Base-by-base conservation (phyloP, 2,113 vertebrate species). In the Callocephalon fimbriatum region DNA sequence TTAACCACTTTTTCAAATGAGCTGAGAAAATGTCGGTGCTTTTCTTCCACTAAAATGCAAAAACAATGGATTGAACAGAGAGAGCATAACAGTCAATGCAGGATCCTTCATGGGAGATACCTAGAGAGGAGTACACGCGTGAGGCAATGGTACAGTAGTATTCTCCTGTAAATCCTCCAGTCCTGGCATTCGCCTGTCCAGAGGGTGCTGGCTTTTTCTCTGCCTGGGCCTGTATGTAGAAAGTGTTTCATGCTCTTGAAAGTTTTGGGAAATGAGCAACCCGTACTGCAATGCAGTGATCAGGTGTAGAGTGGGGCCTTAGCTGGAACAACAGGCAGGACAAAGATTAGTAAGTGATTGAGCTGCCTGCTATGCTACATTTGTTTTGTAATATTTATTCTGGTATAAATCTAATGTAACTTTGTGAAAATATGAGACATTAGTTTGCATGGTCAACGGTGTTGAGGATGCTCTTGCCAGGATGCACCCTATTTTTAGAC, bases 121-220 rank as follows among this genome's bases (percentile, higher is more conserved):
- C 8, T 7, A 27, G 5, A 0, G 14, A 79, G 19, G 12, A 42
- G 5, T 18, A 25, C 7, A n/a, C 2, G 10, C 9, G 5, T 27
- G 82, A n/a, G 32, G 10, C 19, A 20, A 4, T 11, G 37, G 21
- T 45, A 45, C 16, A 74, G 42, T 31, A 54, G 6, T 37, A 31
- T 68, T 89, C 35, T 63, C 18, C 47, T 50, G 7, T 38, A 56
- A 21, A 59, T 2, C 4, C 5, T 47, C 13, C 20, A 2, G 6
- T 15, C 5, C 44, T 27, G 17, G 18, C 8, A 3, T 44, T 45
- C 2, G 0, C 8, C 61, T 54, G 19, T 70, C 10, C 29, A 61
- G 26, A 37, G 8, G 2, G 4, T 61, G 11, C 2, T 67, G n/a
- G 10, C 9, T 93, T 51, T 79, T 38, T 38, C 40, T 23, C 20